Percentiles rank a stretch among this genome's conserved stretches.
Conservation (phyloP, 2,113 vertebrate species). For the Morone saxatilis region DNA sequence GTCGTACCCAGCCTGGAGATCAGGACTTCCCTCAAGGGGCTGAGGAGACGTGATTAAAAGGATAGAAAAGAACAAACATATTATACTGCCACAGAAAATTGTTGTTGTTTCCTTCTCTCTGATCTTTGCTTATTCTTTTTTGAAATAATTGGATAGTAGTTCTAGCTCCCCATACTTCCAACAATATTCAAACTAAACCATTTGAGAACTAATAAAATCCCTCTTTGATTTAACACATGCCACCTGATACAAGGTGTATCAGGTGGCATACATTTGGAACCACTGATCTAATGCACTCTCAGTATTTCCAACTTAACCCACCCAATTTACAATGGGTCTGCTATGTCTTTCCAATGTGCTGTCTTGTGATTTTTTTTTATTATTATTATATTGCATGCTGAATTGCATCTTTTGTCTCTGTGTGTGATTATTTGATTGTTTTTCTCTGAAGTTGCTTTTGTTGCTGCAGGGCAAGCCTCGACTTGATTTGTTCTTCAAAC, state of each 20-base stretch:
- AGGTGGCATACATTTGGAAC: not conserved
- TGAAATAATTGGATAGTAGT: conserved; percentile 4
- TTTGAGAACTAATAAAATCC: not conserved
- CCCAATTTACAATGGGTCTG: not conserved
- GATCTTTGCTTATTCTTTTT: conserved; percentile 5
- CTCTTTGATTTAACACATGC: not conserved
- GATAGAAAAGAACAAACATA: not conserved
- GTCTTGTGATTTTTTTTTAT: not conserved
- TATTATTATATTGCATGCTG: not conserved
- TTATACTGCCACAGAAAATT: not conserved
- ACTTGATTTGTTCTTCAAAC: conserved; percentile 28
- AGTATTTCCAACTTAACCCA: not conserved
- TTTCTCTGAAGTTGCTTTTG: conserved; percentile 19
- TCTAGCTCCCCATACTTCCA: not conserved
- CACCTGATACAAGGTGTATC: conserved; percentile 6
- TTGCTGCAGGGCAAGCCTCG: not conserved
- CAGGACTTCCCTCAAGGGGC: not conserved
- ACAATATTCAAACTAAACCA: not conserved
- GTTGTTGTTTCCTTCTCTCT: not conserved
- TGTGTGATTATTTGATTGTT: conserved; percentile 24
- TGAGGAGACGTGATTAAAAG: not conserved
- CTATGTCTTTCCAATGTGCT: not conserved
- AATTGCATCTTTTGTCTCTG: not conserved
- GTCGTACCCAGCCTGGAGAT: not conserved
- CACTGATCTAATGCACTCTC: not conserved